phyloP scores from a whole-genome alignment of 2,797 vertebrate genomes.

The Acipenser ruthenus region DNA sequence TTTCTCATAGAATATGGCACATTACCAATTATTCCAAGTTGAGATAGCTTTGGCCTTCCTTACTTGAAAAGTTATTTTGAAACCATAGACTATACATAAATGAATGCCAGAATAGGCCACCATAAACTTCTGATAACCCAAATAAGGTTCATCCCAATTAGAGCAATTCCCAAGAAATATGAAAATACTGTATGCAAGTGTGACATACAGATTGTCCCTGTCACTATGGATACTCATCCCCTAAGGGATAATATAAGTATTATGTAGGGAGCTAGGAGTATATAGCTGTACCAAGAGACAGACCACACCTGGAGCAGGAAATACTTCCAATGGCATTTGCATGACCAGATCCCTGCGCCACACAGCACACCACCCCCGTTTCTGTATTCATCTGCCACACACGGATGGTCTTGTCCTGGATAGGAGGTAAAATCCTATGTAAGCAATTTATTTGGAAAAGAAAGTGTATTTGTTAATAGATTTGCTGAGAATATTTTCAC shows the following conservation, averaged over 20 bases:
- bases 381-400: conserved; percentile 75
- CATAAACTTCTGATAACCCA: no score
- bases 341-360: conserved; percentile 77
- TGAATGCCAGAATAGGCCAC: no score
- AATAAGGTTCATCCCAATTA: no score
- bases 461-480: background rate
- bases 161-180: no score
- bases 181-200: background rate
- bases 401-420: conserved; percentile 77
- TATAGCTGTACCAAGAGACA: background rate
- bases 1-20: no score
- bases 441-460: background rate
- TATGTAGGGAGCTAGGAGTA: no score
- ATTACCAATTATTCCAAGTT: no score
- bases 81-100: no score
- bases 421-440: fast-evolving
- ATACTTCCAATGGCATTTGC: conserved; percentile 74
- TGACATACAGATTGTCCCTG: background rate
- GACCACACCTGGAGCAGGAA: conserved; percentile 77
- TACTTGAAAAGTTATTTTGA: no score
- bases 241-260: no score
- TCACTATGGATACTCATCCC: no score
- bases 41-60: no score
- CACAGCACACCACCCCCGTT: conserved; percentile 63
- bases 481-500: background rate